Evolutionary conservation across 2,797 vertebrate species (phyloP).

Genomic region (Dromococcyx pavoninus): DNA sequence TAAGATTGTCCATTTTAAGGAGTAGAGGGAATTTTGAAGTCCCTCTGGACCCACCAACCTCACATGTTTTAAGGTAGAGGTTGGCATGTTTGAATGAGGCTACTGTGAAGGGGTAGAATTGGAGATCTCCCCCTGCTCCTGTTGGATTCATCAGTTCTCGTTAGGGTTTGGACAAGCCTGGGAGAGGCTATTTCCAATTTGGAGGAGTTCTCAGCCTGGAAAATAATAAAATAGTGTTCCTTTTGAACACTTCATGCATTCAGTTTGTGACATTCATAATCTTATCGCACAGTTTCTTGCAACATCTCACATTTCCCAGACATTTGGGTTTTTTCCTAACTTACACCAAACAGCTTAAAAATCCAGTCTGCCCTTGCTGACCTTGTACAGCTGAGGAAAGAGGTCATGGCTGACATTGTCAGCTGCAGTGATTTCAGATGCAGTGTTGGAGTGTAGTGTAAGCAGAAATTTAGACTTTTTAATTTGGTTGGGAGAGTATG

Average conservation of each 20-base stretch:
- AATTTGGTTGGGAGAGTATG: background rate
- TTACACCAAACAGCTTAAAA: background rate
- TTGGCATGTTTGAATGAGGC: background rate
- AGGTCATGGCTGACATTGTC: background rate
- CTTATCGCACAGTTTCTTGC: background rate
- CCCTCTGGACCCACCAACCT: background rate
- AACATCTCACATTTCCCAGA: background rate
- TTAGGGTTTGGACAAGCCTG: background rate
- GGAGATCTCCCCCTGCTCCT: background rate
- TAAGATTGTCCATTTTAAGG: background rate
- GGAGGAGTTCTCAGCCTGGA: background rate
- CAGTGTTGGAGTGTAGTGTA: background rate
- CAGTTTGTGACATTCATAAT: background rate
- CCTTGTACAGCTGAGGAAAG: background rate
- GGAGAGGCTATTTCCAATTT: background rate
- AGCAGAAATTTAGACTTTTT: conserved; percentile 11
- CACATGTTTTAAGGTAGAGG: background rate
- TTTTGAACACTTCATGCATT: background rate
- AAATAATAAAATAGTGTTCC: background rate
- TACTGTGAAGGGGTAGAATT: background rate
- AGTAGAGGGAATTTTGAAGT: background rate
- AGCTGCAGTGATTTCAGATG: background rate
- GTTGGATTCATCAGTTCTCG: background rate
- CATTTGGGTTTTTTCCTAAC: background rate
- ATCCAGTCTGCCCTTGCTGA: background rate